These are phyloP conservation scores for Zeus faber DNA, from an alignment of 2,113 vertebrate species.

Conservation along the genomic window DNA sequence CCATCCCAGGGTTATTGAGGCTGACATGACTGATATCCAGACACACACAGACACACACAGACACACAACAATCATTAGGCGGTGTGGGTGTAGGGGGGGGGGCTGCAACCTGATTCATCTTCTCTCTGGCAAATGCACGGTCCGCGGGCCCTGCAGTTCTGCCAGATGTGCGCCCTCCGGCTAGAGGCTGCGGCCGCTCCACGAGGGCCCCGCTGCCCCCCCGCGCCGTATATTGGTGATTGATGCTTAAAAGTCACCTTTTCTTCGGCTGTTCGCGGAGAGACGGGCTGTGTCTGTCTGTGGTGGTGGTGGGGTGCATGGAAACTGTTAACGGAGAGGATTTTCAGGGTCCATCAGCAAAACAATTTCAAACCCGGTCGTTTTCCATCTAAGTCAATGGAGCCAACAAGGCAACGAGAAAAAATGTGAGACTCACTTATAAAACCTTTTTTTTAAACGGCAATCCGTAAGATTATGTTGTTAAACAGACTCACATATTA, in stretches of 20 bases:
- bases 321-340: background rate
- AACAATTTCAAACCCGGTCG: too few species aligned
- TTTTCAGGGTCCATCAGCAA: background rate
- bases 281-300: background rate
- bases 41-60: slow-evolving; percentile 2
- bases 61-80: slow-evolving; percentile 56
- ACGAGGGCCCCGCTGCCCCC: too few species aligned
- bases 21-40: slow-evolving; percentile 57
- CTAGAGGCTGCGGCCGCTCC: too few species aligned
- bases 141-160: slow-evolving; percentile 53
- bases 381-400: too few species aligned
- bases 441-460: too few species aligned
- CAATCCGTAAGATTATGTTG: too few species aligned
- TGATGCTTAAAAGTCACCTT: too few species aligned
- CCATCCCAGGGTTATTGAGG: slow-evolving; percentile 56
- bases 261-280: too few species aligned
- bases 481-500: too few species aligned
- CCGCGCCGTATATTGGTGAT: too few species aligned
- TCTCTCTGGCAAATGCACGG: slow-evolving; percentile 48
- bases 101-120: slow-evolving; percentile 62
- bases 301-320: background rate
- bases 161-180: slow-evolving; percentile 67
- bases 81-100: slow-evolving; percentile 7
- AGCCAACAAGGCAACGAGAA: too few species aligned
- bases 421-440: too few species aligned